These are phyloP conservation scores for Cephalophus harveyi DNA, from an alignment of 2,113 vertebrate genomes.

Conservation along the genomic window DNA sequence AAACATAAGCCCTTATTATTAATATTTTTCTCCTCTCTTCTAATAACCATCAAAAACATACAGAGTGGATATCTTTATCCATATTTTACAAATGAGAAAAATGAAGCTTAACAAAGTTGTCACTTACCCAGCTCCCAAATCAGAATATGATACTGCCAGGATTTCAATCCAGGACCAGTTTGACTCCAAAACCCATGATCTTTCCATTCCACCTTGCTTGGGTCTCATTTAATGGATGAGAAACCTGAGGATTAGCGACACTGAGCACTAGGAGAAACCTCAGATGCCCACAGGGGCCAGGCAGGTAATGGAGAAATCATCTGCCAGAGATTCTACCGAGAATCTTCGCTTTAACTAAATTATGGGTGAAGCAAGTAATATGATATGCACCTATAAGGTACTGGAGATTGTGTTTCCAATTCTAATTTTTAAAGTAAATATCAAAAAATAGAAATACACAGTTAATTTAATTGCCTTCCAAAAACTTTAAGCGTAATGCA, in stretches of 20 bases:
- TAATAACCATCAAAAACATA: not conserved
- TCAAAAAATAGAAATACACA: not conserved
- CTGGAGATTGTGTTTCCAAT: not conserved
- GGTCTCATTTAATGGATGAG: not conserved
- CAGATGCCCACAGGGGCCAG: not conserved
- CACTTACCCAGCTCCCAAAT: not conserved
- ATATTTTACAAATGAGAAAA: not conserved
- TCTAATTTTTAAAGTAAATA: not conserved
- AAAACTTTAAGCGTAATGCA: not conserved
- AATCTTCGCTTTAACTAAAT: not conserved
- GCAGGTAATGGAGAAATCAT: not conserved
- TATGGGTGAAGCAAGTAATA: not conserved
- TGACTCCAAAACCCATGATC: not conserved
- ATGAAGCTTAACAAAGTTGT: not conserved
- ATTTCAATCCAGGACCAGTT: not conserved
- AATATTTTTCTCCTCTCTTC: not conserved
- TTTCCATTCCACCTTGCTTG: not conserved
- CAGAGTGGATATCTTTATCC: not conserved
- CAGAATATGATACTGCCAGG: not conserved
- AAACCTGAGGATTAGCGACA: not conserved
- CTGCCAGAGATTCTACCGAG: not conserved
- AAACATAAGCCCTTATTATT: not conserved
- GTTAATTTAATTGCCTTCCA: not conserved
- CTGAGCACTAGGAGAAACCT: not conserved
- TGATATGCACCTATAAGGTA: not conserved